Percentiles rank a stretch among this genome's conserved stretches.
These are phyloP conservation scores for Acanthornis magna DNA, from an alignment of 2,797 vertebrate species.

Conservation along the genomic window DNA sequence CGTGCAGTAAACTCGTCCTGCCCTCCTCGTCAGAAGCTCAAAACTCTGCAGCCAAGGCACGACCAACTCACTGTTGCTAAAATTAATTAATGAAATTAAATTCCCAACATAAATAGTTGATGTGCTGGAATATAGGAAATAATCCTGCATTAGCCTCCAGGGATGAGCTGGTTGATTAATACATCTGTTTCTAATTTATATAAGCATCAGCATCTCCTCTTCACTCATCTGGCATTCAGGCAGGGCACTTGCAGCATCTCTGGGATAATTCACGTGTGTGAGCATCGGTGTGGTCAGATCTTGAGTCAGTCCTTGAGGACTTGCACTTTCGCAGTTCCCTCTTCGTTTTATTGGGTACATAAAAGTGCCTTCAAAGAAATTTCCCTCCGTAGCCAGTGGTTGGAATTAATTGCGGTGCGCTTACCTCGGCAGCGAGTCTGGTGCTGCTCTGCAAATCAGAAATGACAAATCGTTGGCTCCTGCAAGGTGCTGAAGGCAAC, in stretches of 20 bases:
- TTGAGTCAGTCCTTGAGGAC: neutral
- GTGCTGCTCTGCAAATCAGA: constrained; percentile 3
- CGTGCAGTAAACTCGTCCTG: fast-evolving
- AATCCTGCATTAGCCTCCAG: constrained; percentile 39
- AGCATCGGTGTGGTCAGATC: neutral
- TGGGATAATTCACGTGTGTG: neutral
- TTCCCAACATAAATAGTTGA: constrained; percentile 42
- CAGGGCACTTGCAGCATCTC: neutral
- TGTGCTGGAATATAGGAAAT: constrained; percentile 42
- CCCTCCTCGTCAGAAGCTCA: neutral
- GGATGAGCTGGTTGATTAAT: constrained; percentile 43
- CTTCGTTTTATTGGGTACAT: neutral
- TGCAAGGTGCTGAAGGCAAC: constrained; percentile 39
- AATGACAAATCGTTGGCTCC: neutral
- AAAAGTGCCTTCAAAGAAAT: constrained; percentile 16
- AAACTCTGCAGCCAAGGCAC: neutral
- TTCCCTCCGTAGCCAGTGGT: neutral
- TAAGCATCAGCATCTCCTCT: constrained; percentile 1
- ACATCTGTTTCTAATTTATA: constrained; percentile 46
- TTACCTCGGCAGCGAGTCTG: neutral
- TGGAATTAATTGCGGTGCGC: neutral
- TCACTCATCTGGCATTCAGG: constrained; percentile 1
- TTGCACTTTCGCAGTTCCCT: neutral
- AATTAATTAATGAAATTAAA: constrained; percentile 52
- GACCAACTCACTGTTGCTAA: neutral